phyloP scores from a whole-genome alignment of 92 coral and sea anemone genomes.

The Chrysogorgia sp. region DNA sequence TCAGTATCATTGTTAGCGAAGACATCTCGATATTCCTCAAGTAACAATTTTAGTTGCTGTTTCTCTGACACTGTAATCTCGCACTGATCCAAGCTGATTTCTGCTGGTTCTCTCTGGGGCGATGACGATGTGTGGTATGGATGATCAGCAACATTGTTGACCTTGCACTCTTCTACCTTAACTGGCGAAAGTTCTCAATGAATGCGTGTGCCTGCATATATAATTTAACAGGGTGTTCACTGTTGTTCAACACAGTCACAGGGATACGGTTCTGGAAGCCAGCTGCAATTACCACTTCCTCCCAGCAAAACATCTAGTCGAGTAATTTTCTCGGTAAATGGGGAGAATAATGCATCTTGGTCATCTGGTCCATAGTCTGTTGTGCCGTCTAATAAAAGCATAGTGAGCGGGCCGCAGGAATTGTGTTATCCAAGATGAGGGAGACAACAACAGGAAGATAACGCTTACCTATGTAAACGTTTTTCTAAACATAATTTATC shows the following conservation, averaged over 20 bases:
- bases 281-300: slow-evolving; percentile 8
- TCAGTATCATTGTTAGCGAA: slow-evolving; percentile 61
- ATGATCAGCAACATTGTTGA: slow-evolving; percentile 34
- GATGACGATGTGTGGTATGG: slow-evolving; percentile 11
- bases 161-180: slow-evolving; percentile 38
- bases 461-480: slow-evolving; percentile 21
- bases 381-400: neutral
- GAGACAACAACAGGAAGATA: neutral
- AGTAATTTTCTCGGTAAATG: slow-evolving; percentile 34
- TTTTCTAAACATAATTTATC: neutral
- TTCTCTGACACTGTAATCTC: slow-evolving; percentile 50
- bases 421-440: too few species aligned
- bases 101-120: slow-evolving; percentile 39
- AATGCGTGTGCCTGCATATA: slow-evolving; percentile 48
- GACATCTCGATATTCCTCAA: slow-evolving; percentile 50
- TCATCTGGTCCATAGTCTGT: slow-evolving; percentile 10
- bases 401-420: too few species aligned
- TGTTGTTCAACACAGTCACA: slow-evolving; percentile 37
- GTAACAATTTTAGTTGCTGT: slow-evolving; percentile 27
- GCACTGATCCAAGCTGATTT: slow-evolving; percentile 48
- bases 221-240: slow-evolving; percentile 48
- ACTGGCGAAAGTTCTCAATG: slow-evolving; percentile 59
- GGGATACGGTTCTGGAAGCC: neutral
- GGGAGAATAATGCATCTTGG: slow-evolving; percentile 24
- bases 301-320: slow-evolving; percentile 13